Base-by-base conservation (phyloP, 2,113 vertebrate species). In the Fregetta grallaria region DNA sequence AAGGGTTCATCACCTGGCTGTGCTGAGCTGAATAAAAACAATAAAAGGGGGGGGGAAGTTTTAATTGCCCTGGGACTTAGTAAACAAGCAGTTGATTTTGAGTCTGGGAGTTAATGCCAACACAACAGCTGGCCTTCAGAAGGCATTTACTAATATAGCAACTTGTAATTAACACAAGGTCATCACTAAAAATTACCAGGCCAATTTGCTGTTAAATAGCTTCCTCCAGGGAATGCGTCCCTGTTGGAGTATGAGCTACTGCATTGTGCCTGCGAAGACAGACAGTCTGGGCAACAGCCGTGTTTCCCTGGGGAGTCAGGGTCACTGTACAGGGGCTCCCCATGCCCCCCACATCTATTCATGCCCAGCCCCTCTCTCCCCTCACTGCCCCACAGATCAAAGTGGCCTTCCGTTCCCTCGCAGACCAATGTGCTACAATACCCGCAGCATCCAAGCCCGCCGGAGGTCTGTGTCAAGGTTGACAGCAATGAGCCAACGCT, bases 121-220 rank as follows among this genome's bases (percentile, higher is more conserved):
- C 90, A 90, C 88, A 97, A 96, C 97, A 98, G 96, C 96, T 96
- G 96, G 96, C 65, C 94, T 97, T 96, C 95, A 97, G 92, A 96
- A 96, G 67, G 70, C 85, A 93, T 96, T 96, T 96, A 94, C 95
- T 95, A 98, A 96, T 93, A 97, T 75, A 96, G 93, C 81, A 97
- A 96, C 95, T 90, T 94, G 95, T 96, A 97, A 97, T 98, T 97
- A 97, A 96, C 95, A 94, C 94, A 95, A 97, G 96, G 96, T 98
- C 96, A 94, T 95, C 93, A 88, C 95, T 96, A 96, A 96, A 96
- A 97, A 87, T 97, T 94, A 97, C 96, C 76, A 92, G 95, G 89
- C 94, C 93, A 96, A 94, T 96, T 97, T 95, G 76, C 93, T 96
- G 94, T 91, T 97, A 95, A 97, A 95, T 82, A 96, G 82, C 90